phyloP scores from a whole-genome alignment of 2,113 vertebrate species.

The Empidonax alnorum region DNA sequence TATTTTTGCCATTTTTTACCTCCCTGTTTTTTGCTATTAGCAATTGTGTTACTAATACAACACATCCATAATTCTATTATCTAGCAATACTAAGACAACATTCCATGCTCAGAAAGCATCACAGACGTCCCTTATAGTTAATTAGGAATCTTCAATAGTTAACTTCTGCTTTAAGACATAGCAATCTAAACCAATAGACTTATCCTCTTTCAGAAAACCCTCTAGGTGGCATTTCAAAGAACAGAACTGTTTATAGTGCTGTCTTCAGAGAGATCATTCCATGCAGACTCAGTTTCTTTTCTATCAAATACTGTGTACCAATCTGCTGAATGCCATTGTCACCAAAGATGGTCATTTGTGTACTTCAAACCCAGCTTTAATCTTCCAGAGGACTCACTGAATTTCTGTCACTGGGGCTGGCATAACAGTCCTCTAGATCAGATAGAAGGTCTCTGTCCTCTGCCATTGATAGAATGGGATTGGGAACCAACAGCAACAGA shows the following conservation, averaged over 20 bases:
- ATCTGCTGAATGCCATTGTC: background rate
- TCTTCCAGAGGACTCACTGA: background rate
- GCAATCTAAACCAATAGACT: background rate
- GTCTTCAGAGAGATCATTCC: background rate
- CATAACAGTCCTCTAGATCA: background rate
- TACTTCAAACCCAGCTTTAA: background rate
- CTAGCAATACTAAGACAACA: background rate
- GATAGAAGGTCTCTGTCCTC: background rate
- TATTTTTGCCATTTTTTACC: background rate
- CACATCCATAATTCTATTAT: background rate
- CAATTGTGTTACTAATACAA: background rate
- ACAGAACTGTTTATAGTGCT: background rate
- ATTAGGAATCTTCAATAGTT: background rate
- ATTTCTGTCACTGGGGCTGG: background rate
- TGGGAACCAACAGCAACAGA: background rate
- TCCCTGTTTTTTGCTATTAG: background rate
- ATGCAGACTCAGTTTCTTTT: background rate
- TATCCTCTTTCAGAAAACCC: background rate
- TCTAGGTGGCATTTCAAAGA: background rate
- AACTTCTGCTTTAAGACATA: background rate
- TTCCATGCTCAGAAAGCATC: background rate
- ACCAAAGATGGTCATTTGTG: background rate
- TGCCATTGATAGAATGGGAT: background rate
- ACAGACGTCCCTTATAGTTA: background rate
- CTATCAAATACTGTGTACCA: background rate